Evolutionary conservation across 2,113 vertebrate species (phyloP).

Genomic region (Festucalex cinctus): DNA sequence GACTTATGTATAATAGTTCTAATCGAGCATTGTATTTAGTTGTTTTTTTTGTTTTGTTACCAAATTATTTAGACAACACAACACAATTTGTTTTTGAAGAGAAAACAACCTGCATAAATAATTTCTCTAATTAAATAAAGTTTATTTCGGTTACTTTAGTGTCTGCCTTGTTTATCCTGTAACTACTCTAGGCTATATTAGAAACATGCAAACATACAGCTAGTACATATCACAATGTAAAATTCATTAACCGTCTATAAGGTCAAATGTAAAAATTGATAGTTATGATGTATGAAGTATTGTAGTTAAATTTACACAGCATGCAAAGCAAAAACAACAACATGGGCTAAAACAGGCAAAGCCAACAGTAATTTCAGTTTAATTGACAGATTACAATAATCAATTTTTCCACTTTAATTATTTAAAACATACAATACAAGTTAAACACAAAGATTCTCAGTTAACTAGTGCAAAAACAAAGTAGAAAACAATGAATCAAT

Average conservation of each 20-base stretch:
- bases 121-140: too few species aligned
- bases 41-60: too few species aligned
- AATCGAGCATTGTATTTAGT: too few species aligned
- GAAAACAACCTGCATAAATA: neutral
- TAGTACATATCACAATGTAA: neutral
- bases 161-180: neutral
- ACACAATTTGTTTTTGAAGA: neutral
- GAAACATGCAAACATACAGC: neutral
- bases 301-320: neutral
- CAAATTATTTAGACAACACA: neutral
- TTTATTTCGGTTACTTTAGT: neutral
- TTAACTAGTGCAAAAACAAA: slow-evolving; percentile 6
- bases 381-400: neutral
- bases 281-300: neutral
- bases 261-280: neutral
- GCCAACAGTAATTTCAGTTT: neutral
- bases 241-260: neutral
- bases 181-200: neutral
- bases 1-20: too few species aligned
- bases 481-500: slow-evolving; percentile 17
- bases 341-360: neutral
- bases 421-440: neutral
- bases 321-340: neutral
- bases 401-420: neutral
- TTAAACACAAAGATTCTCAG: slow-evolving; percentile 29